A percentile compares a stretch with the other conserved stretches of the same genome.
phyloP scores from a whole-genome alignment of 2,888 invertebrate genomes.

The Drosophila recens region DNA sequence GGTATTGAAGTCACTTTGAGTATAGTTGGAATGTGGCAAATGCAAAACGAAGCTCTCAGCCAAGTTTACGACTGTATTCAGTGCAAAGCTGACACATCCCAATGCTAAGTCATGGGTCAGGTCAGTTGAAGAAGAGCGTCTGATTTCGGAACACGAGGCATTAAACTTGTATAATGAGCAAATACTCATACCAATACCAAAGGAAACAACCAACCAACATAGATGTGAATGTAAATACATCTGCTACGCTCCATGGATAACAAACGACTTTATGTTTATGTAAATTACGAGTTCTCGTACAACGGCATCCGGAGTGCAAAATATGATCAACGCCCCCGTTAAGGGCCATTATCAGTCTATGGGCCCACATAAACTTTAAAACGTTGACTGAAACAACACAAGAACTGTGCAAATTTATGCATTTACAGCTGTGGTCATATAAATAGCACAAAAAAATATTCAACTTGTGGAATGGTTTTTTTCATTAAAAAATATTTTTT shows the following conservation, averaged over 20 bases:
- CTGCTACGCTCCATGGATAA: slow-evolving; percentile 56
- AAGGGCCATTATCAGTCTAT: slow-evolving; percentile 43
- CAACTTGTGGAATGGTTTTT: no score
- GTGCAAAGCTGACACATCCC: slow-evolving; percentile 15
- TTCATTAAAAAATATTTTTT: no score
- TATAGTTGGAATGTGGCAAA: background rate
- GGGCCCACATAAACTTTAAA: slow-evolving; percentile 65
- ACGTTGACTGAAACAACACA: slow-evolving; percentile 47
- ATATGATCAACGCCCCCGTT: slow-evolving; percentile 67
- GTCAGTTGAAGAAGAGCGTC: slow-evolving; percentile 11
- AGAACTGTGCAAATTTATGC: slow-evolving; percentile 24
- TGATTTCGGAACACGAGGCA: slow-evolving; percentile 17
- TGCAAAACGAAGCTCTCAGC: slow-evolving; percentile 21
- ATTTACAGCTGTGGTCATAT: no score
- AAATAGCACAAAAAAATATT: no score
- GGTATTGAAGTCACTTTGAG: background rate
- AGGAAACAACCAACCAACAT: background rate
- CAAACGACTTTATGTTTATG: slow-evolving; percentile 77
- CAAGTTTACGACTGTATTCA: slow-evolving; percentile 48
- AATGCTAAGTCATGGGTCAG: slow-evolving; percentile 18
- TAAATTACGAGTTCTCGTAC: slow-evolving; percentile 61
- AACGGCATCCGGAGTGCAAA: slow-evolving; percentile 74
- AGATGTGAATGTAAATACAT: slow-evolving; percentile 17
- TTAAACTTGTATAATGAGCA: slow-evolving; percentile 22
- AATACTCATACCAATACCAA: slow-evolving; percentile 25